Conservation (phyloP, 2,113 vertebrate species). For the Suncus etruscus region DNA sequence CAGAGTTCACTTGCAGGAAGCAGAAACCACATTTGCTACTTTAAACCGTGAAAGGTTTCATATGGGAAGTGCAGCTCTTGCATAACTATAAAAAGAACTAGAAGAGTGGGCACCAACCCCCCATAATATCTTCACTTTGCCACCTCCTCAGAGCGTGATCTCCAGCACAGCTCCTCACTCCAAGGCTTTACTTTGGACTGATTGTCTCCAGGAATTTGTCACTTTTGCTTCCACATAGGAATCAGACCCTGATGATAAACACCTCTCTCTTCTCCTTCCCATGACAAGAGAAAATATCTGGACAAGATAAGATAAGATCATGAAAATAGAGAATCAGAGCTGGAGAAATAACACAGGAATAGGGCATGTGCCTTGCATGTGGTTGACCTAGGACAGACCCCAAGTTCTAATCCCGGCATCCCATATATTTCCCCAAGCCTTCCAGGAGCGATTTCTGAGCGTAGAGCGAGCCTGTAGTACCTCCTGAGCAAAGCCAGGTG, state of each 20-base stretch:
- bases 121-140: not conserved
- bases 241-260: not conserved
- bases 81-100: not conserved
- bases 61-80: conserved; percentile 48
- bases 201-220: not conserved
- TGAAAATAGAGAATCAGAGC: not conserved
- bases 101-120: not conserved
- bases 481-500: too few relatives aligned
- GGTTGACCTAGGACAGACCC: too few relatives aligned
- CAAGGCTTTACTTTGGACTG: not conserved
- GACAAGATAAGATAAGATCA: not conserved
- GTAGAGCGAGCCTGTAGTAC: too few relatives aligned
- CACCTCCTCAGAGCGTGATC: not conserved
- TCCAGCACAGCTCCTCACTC: not conserved
- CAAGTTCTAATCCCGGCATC: too few relatives aligned
- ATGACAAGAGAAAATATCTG: not conserved
- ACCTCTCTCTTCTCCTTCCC: not conserved
- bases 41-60: conserved; percentile 24
- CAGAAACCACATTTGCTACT: conserved; percentile 37
- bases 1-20: not conserved
- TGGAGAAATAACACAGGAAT: too few relatives aligned
- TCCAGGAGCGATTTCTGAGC: too few relatives aligned
- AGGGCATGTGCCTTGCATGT: too few relatives aligned
- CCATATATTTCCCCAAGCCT: too few relatives aligned
- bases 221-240: not conserved